Evolutionary conservation across 2,797 vertebrate genomes (phyloP), one percentile per base, ranked within the genome.

Genomic region (Pagetopsis macropterus): DNA sequence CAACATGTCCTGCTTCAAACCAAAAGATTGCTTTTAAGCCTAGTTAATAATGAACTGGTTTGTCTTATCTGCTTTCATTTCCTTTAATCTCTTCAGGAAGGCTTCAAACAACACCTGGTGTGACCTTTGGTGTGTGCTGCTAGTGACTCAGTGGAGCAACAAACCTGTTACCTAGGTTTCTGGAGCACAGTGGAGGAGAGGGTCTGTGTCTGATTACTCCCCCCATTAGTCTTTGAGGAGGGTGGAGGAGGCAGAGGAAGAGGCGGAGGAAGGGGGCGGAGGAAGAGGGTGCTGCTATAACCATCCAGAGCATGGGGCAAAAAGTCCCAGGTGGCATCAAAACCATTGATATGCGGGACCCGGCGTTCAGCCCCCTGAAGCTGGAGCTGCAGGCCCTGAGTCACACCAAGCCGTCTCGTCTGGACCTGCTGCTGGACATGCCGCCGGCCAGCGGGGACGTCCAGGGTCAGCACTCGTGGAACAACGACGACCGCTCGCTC

Each of bases 301-400:
- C 85, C 55, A 88, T 76, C 82, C 92, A 60, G 92, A 92, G 90
- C 51, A 99, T 99, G 98, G 98, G 98, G 88, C 98, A 99, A 92
- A 99, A 99, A 89, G 98, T 99, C 91, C 97, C 98, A 1, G 98
- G 97, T 65, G 98, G 98, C 66, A 97, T 99, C 76, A 99, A 98
- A 94, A 98, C 98, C 1, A 97, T 99, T 92, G 98, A 99, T 87
- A 98, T 99, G 97, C 94, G 97, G 88, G 97, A 99, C 92, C 96
- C 97, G 7, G 94, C 96, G 0, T 98, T 97, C 93, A 92, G 97
- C 72, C 97, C 97, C 1, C 75, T 98, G 78, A 98, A 98, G 81
- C 96, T 97, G 81, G 97, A 97, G 87, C 96, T 98, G 2, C 97
- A 98, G 77, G 97, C 97, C 11, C 93, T 98, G 17, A 96, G 96